Conservation (phyloP, 2,113 vertebrate genomes). For the Psephotus haematonotus region DNA sequence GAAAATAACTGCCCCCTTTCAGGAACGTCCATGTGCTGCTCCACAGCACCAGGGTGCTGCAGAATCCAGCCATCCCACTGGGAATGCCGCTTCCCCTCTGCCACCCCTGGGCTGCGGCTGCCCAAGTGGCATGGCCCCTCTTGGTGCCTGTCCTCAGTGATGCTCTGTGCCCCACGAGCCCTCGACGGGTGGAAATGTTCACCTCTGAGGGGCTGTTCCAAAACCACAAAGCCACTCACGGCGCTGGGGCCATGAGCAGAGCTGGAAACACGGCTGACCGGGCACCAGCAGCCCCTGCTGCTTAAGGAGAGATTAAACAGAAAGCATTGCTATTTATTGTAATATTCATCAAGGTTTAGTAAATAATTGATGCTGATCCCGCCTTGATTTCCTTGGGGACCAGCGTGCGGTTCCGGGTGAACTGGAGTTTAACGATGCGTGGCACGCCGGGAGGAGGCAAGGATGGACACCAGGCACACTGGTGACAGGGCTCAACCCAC, state of each 20-base stretch:
- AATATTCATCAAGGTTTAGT: conserved; percentile 60
- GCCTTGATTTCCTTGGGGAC: conserved; percentile 53
- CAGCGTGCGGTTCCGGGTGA: neutral
- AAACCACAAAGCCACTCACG: rapidly evolving
- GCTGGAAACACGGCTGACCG: rapidly evolving
- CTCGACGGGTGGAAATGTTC: rapidly evolving
- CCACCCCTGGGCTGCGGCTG: neutral
- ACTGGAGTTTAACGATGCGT: neutral
- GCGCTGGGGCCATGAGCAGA: neutral
- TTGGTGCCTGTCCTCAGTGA: neutral
- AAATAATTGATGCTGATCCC: conserved; percentile 53
- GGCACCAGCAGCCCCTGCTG: neutral
- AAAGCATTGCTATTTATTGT: conserved; percentile 46
- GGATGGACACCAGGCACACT: rapidly evolving
- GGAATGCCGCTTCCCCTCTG: neutral
- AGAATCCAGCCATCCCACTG: neutral
- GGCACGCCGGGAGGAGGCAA: neutral
- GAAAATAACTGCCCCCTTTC: neutral
- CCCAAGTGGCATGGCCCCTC: neutral
- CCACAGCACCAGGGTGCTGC: neutral
- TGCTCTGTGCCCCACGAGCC: neutral
- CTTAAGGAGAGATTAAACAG: conserved; percentile 37
- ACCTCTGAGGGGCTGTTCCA: neutral
- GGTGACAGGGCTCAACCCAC: neutral
- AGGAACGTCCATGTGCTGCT: neutral